Percentiles rank a stretch among this genome's conserved stretches.
Evolutionary conservation across 2,888 invertebrate species (phyloP).

Genomic region (Busseola fusca): DNA sequence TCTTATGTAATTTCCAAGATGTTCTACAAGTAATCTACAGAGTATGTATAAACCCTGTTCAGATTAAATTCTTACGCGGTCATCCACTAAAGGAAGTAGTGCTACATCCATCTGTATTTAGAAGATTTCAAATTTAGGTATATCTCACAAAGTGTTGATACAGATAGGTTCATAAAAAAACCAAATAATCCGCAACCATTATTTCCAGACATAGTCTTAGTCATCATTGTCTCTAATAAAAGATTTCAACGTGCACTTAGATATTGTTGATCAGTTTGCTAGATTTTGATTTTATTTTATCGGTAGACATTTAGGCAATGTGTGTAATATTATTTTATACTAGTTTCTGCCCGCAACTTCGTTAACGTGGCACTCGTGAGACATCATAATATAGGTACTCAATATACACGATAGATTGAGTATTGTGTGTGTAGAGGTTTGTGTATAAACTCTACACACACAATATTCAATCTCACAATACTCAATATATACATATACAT

Average conservation of each 20-base stretch:
- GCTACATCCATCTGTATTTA: neutral
- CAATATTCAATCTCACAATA: too few species aligned
- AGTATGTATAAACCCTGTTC: neutral
- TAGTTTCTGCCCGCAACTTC: too few species aligned
- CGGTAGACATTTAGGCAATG: neutral
- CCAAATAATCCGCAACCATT: neutral
- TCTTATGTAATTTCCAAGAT: neutral
- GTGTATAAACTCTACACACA: too few species aligned
- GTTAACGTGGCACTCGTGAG: too few species aligned
- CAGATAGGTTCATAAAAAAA: neutral
- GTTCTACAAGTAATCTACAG: neutral
- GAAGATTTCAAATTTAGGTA: neutral
- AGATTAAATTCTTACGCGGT: neutral
- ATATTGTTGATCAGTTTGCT: neutral
- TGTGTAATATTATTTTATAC: neutral
- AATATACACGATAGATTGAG: too few species aligned
- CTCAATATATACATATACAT: too few species aligned
- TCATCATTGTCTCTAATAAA: conserved; percentile 16
- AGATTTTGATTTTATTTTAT: neutral
- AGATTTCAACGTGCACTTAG: conserved; percentile 41
- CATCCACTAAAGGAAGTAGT: neutral
- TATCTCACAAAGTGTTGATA: neutral
- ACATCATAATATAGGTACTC: too few species aligned
- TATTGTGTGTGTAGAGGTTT: too few species aligned
- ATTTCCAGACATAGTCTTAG: neutral